These are phyloP conservation scores for Tapirus terrestris DNA, from an alignment of 2,113 vertebrate genomes.

Conservation along the genomic window DNA sequence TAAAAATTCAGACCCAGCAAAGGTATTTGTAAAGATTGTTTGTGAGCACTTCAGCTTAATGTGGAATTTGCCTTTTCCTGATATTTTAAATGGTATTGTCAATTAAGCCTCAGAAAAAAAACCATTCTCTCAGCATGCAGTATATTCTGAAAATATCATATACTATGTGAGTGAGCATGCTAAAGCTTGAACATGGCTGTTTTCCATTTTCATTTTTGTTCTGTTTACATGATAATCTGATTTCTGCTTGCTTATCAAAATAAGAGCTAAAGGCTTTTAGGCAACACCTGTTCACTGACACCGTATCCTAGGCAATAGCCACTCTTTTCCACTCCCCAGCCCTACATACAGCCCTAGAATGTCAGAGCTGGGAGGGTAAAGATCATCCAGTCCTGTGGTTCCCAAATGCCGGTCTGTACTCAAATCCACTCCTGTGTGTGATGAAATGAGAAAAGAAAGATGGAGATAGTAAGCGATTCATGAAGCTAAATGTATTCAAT, in stretches of 20 bases:
- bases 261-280: conserved; percentile 39
- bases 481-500: background rate
- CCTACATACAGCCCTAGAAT: background rate
- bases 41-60: background rate
- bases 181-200: background rate
- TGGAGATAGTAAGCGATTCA: background rate
- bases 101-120: background rate
- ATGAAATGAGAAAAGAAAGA: background rate
- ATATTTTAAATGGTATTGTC: conserved; percentile 9
- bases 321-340: background rate
- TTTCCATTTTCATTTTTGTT: background rate
- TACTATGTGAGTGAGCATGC: background rate
- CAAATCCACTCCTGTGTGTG: background rate
- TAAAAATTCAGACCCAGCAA: conserved; percentile 92
- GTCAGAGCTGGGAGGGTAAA: background rate
- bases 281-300: background rate
- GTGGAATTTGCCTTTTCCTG: background rate
- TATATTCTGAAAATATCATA: background rate
- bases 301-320: background rate
- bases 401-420: background rate
- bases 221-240: background rate
- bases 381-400: background rate
- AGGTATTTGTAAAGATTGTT: conserved; percentile 85
- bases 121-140: background rate
- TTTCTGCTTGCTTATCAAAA: conserved; percentile 55